A percentile compares a stretch with the other conserved stretches of the same genome.
Conservation (phyloP, 2,797 vertebrate genomes). For the Odontamblyopus lacepedii region DNA sequence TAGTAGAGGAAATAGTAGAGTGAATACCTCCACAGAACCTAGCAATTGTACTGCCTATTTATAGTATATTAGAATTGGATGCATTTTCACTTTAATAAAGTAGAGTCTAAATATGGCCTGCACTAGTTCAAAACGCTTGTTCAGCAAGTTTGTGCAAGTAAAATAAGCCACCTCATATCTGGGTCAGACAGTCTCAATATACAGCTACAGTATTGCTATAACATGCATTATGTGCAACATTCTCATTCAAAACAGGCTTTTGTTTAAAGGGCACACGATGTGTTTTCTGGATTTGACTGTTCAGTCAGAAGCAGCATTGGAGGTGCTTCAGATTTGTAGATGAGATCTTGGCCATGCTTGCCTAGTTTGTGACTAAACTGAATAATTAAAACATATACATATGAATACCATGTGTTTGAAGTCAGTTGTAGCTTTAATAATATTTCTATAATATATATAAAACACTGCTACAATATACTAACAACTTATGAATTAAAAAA, state of each 20-base stretch:
- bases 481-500: not conserved
- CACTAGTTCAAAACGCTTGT: not conserved
- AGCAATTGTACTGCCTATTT: not conserved
- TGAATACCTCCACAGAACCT: not conserved
- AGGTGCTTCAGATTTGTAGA: not conserved
- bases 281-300: not conserved
- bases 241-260: not conserved
- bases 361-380: not conserved
- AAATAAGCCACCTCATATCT: slow-evolving; percentile 9
- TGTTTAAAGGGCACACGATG: not conserved
- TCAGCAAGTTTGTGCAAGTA: slow-evolving; percentile 8
- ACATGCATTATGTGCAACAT: not conserved
- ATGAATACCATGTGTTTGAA: too few species aligned
- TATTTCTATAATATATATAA: too few species aligned
- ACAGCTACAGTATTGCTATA: not conserved
- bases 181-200: slow-evolving; percentile 5
- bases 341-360: not conserved
- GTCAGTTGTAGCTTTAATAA: too few species aligned
- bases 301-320: not conserved
- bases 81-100: not conserved
- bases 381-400: too few species aligned
- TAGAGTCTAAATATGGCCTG: not conserved
- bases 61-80: not conserved
- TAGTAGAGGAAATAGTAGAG: not conserved
- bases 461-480: too few species aligned